Percentiles rank a stretch among this genome's conserved stretches.
Evolutionary conservation across 1,140 invertebrate species (phyloP).

Genomic region (Drosophila parabipectinata): DNA sequence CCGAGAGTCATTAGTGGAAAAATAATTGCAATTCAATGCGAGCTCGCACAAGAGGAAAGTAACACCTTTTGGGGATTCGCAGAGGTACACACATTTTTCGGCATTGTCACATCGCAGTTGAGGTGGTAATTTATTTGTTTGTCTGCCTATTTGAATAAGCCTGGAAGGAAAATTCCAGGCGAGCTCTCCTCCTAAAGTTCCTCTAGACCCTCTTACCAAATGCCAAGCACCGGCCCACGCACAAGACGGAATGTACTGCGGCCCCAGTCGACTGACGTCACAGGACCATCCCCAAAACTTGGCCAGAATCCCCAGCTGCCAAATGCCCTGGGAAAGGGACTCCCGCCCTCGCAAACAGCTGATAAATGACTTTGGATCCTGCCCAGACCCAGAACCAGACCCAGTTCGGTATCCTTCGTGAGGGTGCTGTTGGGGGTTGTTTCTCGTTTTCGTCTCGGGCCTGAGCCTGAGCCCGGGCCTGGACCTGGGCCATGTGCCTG

Average conservation of each 20-base stretch:
- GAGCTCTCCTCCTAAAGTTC: too few species aligned
- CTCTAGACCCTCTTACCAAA: too few species aligned
- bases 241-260: neutral
- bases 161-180: too few species aligned
- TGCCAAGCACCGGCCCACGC: neutral
- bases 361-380: constrained; percentile 17
- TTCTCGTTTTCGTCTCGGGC: constrained; percentile 10
- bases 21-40: constrained; percentile 28
- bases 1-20: constrained; percentile 18
- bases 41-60: constrained; percentile 16
- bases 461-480: neutral
- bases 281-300: constrained; percentile 19
- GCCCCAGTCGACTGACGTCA: constrained; percentile 27
- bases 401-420: neutral
- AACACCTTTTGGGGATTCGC: neutral
- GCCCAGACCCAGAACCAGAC: neutral
- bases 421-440: neutral
- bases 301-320: constrained; percentile 18
- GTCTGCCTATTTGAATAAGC: neutral
- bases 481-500: neutral
- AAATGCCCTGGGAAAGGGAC: neutral
- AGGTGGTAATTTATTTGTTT: neutral
- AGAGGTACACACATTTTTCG: too few species aligned
- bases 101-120: too few species aligned
- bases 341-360: constrained; percentile 21